Conservation (phyloP, 2,797 vertebrate genomes). For the Pteropus rufus region DNA sequence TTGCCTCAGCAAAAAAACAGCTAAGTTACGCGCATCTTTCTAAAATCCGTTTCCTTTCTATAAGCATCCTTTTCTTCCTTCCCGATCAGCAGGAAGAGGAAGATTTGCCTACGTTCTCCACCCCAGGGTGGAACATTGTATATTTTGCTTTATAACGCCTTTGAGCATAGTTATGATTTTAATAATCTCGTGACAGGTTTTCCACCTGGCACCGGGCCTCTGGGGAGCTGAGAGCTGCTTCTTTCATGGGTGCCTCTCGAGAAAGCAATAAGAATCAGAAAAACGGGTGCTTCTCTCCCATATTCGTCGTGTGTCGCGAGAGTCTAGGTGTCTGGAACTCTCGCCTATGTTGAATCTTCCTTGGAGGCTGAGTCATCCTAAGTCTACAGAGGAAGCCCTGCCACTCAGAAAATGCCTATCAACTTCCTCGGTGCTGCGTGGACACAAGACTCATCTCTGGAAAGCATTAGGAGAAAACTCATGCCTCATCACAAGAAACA, state of each 20-base stretch:
- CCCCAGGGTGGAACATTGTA: background rate
- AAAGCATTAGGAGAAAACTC: background rate
- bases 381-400: background rate
- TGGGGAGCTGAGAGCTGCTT: background rate
- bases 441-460: background rate
- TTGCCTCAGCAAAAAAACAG: background rate
- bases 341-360: fast-evolving
- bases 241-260: background rate
- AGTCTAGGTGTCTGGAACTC: background rate
- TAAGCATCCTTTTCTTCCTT: background rate
- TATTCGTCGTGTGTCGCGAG: fast-evolving
- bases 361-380: background rate
- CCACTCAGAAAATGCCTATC: background rate
- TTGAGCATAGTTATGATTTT: background rate
- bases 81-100: background rate
- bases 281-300: background rate
- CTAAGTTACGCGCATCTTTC: background rate
- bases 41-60: background rate
- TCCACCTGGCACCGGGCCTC: background rate
- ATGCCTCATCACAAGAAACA: background rate
- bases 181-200: background rate
- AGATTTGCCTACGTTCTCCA: background rate
- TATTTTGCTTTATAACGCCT: background rate
- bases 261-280: background rate
- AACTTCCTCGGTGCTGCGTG: fast-evolving